Percentiles rank a stretch among this genome's conserved stretches.
These are phyloP conservation scores for Aurelia coerulea DNA, from an alignment of 30 jellyfish, hydroid and myxozoan species.

Conservation along the genomic window DNA sequence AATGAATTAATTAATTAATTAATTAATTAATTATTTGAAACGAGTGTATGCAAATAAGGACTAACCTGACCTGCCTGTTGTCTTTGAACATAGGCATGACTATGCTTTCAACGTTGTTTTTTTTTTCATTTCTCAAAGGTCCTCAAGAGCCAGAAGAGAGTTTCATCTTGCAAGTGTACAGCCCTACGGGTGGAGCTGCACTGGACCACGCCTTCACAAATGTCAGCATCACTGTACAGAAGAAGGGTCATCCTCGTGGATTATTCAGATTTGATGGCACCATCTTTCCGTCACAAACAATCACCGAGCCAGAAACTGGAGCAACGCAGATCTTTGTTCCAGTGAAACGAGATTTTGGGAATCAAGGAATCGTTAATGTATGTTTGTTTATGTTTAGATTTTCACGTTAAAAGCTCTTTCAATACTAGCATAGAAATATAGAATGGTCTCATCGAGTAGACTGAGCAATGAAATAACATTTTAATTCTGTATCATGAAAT, in stretches of 20 bases:
- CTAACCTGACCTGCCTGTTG: no score
- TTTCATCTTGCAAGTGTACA: constrained; percentile 54
- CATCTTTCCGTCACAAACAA: constrained; percentile 30
- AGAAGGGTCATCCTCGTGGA: constrained; percentile 97
- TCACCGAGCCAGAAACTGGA: constrained; percentile 83
- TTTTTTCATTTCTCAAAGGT: constrained; percentile 22
- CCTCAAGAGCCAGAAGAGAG: constrained; percentile 86
- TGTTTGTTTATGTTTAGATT: neutral
- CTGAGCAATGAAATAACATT: no score
- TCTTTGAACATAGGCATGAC: no score
- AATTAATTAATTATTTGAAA: no score
- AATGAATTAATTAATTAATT: no score
- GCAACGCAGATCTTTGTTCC: constrained; percentile 16
- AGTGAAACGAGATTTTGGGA: constrained; percentile 63
- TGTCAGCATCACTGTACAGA: constrained; percentile 62
- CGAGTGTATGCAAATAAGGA: no score
- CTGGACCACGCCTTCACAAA: constrained; percentile 68
- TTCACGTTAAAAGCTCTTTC: neutral
- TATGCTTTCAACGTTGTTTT: no score
- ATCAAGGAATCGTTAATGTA: constrained; percentile 66
- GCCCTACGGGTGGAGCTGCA: constrained; percentile 89
- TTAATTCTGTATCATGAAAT: no score
- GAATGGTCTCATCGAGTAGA: no score
- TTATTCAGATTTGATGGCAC: constrained; percentile 66
- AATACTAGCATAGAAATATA: no score